These are phyloP conservation scores for Polyploca ridens DNA, from an alignment of 2,888 invertebrate species.

Conservation along the genomic window DNA sequence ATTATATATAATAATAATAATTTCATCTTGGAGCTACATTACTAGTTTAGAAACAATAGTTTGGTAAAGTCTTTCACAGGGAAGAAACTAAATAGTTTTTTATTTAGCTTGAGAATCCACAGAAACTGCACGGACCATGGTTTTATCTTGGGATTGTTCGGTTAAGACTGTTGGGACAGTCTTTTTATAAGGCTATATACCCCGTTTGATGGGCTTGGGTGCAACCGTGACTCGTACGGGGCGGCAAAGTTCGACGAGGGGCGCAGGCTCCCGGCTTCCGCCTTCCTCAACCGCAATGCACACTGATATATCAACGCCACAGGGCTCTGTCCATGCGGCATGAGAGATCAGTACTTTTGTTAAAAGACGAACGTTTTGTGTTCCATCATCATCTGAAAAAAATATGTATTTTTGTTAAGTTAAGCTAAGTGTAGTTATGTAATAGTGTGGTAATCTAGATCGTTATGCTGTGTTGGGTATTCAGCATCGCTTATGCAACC, in stretches of 20 bases:
- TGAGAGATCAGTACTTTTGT: constrained; percentile 96
- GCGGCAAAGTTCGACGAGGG: constrained; percentile 91
- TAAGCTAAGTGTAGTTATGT: background rate
- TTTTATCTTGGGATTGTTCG: background rate
- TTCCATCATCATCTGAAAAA: constrained; percentile 79
- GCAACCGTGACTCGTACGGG: constrained; percentile 94
- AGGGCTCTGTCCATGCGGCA: constrained; percentile 96
- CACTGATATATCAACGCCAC: constrained; percentile 93
- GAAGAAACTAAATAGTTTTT: background rate
- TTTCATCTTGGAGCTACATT: background rate
- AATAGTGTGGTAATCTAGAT: background rate
- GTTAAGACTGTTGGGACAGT: constrained; percentile 6
- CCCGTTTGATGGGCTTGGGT: constrained; percentile 94
- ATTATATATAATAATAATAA: too few relatives aligned
- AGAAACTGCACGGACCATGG: background rate
- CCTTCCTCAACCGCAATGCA: constrained; percentile 89
- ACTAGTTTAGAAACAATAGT: background rate
- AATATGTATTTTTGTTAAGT: too few relatives aligned
- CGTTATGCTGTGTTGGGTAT: background rate
- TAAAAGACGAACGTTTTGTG: constrained; percentile 88
- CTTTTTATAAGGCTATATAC: constrained; percentile 74
- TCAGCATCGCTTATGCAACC: background rate
- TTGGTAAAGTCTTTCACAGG: background rate
- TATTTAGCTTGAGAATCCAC: background rate
- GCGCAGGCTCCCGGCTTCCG: constrained; percentile 68